Evolutionary conservation across 1,140 invertebrate species (phyloP).

Genomic region (Bombus ignitus): DNA sequence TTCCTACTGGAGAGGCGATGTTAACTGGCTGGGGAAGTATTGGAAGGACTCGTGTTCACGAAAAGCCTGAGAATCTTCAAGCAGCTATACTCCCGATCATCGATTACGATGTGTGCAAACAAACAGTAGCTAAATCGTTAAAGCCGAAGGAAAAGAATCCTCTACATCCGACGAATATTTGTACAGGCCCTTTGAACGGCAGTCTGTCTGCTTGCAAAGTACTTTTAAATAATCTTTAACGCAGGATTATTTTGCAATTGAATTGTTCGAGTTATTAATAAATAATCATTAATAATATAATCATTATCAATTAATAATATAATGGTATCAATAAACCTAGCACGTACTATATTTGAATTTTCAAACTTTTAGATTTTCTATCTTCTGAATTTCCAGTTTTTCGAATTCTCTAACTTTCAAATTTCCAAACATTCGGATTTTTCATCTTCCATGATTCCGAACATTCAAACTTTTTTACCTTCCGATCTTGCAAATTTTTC

Average conservation of each 20-base stretch:
- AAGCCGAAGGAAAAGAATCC: conserved; percentile 73
- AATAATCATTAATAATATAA: no score
- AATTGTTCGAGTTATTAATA: no score
- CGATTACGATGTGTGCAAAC: conserved; percentile 76
- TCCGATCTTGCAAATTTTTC: neutral
- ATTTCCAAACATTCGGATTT: neutral
- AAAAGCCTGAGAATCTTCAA: conserved; percentile 78
- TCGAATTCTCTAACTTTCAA: neutral
- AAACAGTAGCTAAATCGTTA: conserved; percentile 66
- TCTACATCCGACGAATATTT: conserved; percentile 80
- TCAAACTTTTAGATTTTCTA: neutral
- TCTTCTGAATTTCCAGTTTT: neutral
- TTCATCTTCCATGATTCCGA: neutral
- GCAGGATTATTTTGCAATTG: neutral
- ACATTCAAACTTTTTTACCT: neutral
- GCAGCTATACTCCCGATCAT: conserved; percentile 79
- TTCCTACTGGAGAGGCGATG: conserved; percentile 79
- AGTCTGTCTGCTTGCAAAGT: conserved; percentile 81
- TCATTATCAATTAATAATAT: no score
- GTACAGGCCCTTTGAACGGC: conserved; percentile 81
- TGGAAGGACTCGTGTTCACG: conserved; percentile 72
- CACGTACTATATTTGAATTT: no score
- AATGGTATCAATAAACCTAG: no score
- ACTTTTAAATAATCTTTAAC: neutral
- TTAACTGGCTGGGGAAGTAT: conserved; percentile 82